Evolutionary conservation across 2,797 vertebrate genomes (phyloP).

Genomic region (Brachymystax lenok): DNA sequence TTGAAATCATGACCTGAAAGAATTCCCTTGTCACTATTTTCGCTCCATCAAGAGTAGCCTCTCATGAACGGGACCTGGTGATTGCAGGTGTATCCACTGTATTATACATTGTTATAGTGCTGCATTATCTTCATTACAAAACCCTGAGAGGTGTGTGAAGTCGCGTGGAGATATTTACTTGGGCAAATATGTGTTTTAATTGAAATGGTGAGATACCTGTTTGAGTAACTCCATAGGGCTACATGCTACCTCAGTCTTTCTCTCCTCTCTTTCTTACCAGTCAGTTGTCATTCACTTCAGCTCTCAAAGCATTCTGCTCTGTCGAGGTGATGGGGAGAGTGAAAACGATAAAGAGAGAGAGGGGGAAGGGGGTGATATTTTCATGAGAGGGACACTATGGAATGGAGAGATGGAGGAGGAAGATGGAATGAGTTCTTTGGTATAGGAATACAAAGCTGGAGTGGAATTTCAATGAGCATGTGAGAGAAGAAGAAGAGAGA

Average conservation of each 20-base stretch:
- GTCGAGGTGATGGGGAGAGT: background rate
- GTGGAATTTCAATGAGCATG: conserved; percentile 24
- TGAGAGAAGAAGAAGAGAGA: conserved; percentile 4
- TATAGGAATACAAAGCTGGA: conserved; percentile 9
- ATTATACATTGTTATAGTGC: background rate
- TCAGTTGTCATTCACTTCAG: conserved; percentile 12
- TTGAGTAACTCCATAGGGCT: background rate
- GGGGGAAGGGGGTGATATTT: background rate
- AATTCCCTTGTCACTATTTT: background rate
- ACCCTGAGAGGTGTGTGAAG: background rate
- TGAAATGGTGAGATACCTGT: background rate
- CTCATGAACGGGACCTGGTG: background rate
- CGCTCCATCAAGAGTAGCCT: background rate
- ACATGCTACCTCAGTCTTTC: background rate
- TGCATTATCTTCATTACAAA: background rate
- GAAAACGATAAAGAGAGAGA: background rate
- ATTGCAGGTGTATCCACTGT: background rate
- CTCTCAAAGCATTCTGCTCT: conserved; percentile 8
- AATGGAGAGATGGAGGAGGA: conserved; percentile 18
- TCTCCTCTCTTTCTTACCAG: background rate
- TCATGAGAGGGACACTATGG: conserved; percentile 4
- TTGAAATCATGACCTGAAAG: background rate
- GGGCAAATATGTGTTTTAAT: background rate
- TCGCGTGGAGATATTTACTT: background rate
- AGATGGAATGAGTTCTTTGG: conserved; percentile 12